Evolutionary conservation across 2,113 vertebrate species (phyloP), one percentile per base, ranked within the genome.

Genomic region (Picathartes gymnocephalus): DNA sequence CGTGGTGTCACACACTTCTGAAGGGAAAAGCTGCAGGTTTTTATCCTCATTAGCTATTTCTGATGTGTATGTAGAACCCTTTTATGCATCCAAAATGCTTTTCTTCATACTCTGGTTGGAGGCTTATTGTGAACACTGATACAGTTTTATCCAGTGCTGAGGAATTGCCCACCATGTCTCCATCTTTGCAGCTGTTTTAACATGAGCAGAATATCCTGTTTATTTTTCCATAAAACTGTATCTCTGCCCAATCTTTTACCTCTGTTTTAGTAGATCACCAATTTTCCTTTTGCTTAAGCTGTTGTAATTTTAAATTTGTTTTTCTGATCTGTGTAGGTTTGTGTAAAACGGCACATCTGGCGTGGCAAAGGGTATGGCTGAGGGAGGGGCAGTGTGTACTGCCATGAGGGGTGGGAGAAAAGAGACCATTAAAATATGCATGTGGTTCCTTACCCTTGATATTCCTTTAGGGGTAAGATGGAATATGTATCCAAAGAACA

Each of bases 401-500:
- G 15, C 82, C 27, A 11, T 21, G 8, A 50, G 27, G 11, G 15
- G 14, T 35, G 71, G 60, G 28, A 58, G n/a, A 21, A 56, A 66
- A 83, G 40, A 54, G 19, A 22, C 14, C 9, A 10, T 27, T 62
- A 28, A 44, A 69, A 42, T 18, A 45, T 2, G 5, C 2, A 5
- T 19, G 4, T 19, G 8, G 13, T 24, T 84, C 28, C 45, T 65
- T 53, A 35, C 12, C 35, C 81, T 48, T 81, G 39, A 27, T 73
- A 64, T 80, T 73, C 31, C 60, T 40, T 50, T 93, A 98, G 98
- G 62, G 97, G 96, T 4, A 97, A 98, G 79, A 98, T 97, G 7
- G 98, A 98, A 97, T 98, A 98, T 50, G 84, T 96, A 60, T 92
- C 95, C 37, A 97, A 97, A 90, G 98, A 97, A 97, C 88, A 95